Conservation (phyloP, 2,888 invertebrate species). For the Erpobdella octoculata region DNA sequence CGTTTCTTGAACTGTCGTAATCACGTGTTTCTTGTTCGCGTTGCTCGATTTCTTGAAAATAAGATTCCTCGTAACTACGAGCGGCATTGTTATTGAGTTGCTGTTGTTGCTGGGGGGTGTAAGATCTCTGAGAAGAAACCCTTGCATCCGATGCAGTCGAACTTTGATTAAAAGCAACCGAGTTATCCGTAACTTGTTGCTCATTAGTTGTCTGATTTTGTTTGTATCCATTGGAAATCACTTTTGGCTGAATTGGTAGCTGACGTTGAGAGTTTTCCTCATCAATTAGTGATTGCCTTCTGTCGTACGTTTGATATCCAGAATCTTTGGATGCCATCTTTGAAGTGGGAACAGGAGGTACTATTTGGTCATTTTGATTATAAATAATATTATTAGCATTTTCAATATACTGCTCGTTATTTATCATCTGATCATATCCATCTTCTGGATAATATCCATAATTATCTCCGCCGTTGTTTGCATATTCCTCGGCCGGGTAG, state of each 20-base stretch:
- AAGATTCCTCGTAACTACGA: neutral
- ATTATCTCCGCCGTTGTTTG: neutral
- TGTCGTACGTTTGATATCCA: slow-evolving; percentile 29
- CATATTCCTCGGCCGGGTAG: neutral
- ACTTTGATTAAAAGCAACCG: neutral
- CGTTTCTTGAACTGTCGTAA: too few species aligned
- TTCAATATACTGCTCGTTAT: neutral
- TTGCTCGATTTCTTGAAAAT: too few species aligned
- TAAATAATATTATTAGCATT: neutral
- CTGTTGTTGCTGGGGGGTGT: neutral
- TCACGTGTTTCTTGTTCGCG: neutral
- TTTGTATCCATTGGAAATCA: neutral
- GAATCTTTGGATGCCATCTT: slow-evolving; percentile 31
- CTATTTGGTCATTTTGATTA: neutral
- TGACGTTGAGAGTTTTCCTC: neutral
- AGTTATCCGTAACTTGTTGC: neutral
- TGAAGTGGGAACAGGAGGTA: slow-evolving; percentile 6
- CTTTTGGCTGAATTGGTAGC: neutral
- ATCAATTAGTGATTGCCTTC: slow-evolving; percentile 21
- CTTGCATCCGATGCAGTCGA: neutral
- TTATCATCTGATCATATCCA: neutral
- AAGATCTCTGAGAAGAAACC: neutral
- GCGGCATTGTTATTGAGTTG: neutral
- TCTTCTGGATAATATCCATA: slow-evolving; percentile 16
- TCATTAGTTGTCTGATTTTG: neutral